Evolutionary conservation across 2,113 vertebrate species (phyloP).

Genomic region (Colossoma macropomum): DNA sequence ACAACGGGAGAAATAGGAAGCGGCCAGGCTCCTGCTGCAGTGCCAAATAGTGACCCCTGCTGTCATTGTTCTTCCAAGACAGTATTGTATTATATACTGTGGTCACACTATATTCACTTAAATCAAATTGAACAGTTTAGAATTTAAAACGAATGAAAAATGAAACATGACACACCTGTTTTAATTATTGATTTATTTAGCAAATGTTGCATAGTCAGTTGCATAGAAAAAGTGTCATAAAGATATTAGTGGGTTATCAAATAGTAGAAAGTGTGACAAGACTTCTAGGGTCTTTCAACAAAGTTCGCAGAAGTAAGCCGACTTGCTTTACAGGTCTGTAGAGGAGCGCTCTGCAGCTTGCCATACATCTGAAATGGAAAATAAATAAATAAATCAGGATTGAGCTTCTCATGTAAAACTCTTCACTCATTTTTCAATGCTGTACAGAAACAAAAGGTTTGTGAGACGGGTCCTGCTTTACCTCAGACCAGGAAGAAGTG

Average conservation of each 20-base stretch:
- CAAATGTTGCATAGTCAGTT: neutral
- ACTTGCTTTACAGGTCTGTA: neutral
- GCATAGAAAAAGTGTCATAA: neutral
- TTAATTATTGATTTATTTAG: neutral
- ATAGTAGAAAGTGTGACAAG: neutral
- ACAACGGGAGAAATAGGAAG: too few relatives aligned
- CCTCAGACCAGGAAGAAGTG: neutral
- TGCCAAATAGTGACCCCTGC: neutral
- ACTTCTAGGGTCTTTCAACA: neutral
- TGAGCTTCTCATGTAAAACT: neutral
- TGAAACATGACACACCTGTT: neutral
- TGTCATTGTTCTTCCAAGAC: too few relatives aligned
- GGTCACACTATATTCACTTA: too few relatives aligned
- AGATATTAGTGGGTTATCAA: neutral
- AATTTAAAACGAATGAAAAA: too few relatives aligned
- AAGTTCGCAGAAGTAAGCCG: neutral
- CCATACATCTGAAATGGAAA: neutral
- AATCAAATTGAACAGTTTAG: too few relatives aligned
- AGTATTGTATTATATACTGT: too few relatives aligned
- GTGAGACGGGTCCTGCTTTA: too few relatives aligned
- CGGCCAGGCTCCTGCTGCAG: too few relatives aligned
- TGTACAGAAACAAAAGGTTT: too few relatives aligned
- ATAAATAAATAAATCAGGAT: neutral
- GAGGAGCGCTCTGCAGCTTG: neutral
- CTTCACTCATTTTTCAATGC: too few relatives aligned